Base-by-base conservation (phyloP, 2,797 vertebrate species). In the Premnoplex brunnescens region DNA sequence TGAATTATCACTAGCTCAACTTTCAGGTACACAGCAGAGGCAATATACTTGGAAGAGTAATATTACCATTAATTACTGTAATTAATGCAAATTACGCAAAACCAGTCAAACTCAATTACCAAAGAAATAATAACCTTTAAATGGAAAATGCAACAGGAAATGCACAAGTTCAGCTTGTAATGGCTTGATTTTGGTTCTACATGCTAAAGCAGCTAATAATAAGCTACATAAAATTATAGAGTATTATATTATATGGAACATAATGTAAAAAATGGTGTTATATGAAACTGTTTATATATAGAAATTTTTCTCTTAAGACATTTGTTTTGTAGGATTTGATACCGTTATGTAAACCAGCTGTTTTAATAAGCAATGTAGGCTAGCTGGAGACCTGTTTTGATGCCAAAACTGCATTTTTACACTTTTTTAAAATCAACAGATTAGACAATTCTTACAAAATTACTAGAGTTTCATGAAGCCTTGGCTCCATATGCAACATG, bases 121-220 rank as follows among this genome's bases (percentile, higher is more conserved):
- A 85, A 85, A 83, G 56, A 95, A 94, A 96, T 54, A 93, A 93
- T 44, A 95, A 96, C 69, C 73, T 97, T 94, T 95, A 86, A 97
- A 94, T 62, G 69, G 74, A 92, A 95, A 95, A 91, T 58, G 41
- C n/a, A 91, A 74, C 32, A 77, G 17, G 75, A 96, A 93, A 94
- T 71, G 39, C 41, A 91, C 37, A 55, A 81, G 30, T 91, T 95
- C 74, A 92, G 39, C 49, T 64, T 10, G 5, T 83, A 75, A 75
- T 78, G 10, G 43, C 46, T 79, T 87, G 89, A 86, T 78, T 93
- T 91, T 85, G 11, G 26, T 58, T 75, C 80, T 36, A 58, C 48
- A 21, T 44, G 32, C 41, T 85, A 59, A 59, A 15, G 63, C 18
- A 84, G 12, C 46, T 68, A 66, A 43, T 67, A 81, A 74, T 80